A percentile compares a stretch with the other conserved stretches of the same genome.
These are phyloP conservation scores for Sphecodes monilicornis DNA, from an alignment of 2,888 invertebrate species.

Conservation along the genomic window DNA sequence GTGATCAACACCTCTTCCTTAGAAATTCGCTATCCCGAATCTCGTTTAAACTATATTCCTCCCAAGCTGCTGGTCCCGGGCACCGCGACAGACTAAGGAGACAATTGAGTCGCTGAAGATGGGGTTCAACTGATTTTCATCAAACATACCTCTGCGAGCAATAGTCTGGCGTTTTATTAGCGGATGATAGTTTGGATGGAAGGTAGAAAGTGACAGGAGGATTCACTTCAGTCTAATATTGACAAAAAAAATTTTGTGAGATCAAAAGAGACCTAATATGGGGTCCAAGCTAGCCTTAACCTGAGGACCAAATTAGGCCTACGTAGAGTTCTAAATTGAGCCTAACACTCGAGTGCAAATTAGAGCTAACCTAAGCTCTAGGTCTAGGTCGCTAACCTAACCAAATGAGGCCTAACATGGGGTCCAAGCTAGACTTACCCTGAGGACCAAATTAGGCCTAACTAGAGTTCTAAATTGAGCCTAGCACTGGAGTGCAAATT, in stretches of 20 bases:
- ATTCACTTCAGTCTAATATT: background rate
- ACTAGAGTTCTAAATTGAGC: too few relatives aligned
- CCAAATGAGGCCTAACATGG: too few relatives aligned
- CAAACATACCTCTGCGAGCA: background rate
- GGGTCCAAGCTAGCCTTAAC: too few relatives aligned
- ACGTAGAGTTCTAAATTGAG: too few relatives aligned
- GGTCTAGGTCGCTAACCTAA: too few relatives aligned
- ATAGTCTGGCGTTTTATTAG: background rate
- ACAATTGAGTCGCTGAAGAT: background rate
- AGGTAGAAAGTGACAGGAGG: background rate
- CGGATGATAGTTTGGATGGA: background rate
- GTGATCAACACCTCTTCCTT: conserved; percentile 3
- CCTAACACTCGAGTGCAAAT: too few relatives aligned
- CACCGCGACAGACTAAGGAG: background rate
- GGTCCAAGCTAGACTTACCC: too few relatives aligned
- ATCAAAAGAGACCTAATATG: too few relatives aligned
- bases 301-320: too few relatives aligned
- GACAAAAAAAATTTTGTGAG: background rate
- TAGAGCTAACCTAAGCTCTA: too few relatives aligned
- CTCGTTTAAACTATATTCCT: conserved; percentile 6
- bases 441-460: too few relatives aligned
- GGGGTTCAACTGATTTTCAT: background rate
- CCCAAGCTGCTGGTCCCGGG: background rate
- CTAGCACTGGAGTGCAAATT: too few relatives aligned
- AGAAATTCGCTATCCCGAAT: conserved; percentile 2